A percentile compares a stretch with the other conserved stretches of the same genome.
Evolutionary conservation across 37 sponge, comb jelly and placozoan species (phyloP).

Genomic region (Dysidea cf. avara): DNA sequence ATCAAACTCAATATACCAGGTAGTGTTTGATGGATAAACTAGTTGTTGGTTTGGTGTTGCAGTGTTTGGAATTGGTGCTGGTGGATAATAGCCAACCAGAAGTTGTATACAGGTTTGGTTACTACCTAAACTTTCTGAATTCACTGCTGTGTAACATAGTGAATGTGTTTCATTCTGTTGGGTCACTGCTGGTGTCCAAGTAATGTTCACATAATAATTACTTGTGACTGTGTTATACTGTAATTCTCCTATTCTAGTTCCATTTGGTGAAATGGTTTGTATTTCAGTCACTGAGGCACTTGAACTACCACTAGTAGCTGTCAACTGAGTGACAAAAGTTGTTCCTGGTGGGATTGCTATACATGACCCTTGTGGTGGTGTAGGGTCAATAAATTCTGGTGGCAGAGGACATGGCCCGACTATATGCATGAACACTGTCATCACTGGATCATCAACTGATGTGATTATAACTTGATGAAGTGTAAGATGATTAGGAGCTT

Average conservation of each 20-base stretch:
- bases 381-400: slow-evolving; percentile 28
- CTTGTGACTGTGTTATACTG: background rate
- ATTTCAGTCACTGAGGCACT: slow-evolving; percentile 30
- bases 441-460: slow-evolving; percentile 3
- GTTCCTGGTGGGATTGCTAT: background rate
- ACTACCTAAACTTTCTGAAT: slow-evolving; percentile 27
- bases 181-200: slow-evolving; percentile 17
- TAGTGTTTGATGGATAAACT: no score
- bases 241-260: background rate
- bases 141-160: slow-evolving; percentile 29
- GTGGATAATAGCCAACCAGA: no score
- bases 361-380: background rate
- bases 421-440: slow-evolving; percentile 32
- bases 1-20: slow-evolving; percentile 20
- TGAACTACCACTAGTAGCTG: no score
- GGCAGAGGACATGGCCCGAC: no score
- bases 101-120: no score
- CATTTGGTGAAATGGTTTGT: slow-evolving; percentile 26
- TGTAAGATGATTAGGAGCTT: slow-evolving; percentile 23
- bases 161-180: slow-evolving; percentile 29
- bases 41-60: no score
- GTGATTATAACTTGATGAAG: slow-evolving; percentile 20
- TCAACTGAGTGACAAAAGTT: slow-evolving; percentile 14
- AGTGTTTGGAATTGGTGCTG: no score
- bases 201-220: slow-evolving; percentile 17